Evolutionary conservation across 64 coral and sea anemone genomes (phyloP), one percentile per base, ranked within the genome.

Genomic region (Cladopsammia gracilis): DNA sequence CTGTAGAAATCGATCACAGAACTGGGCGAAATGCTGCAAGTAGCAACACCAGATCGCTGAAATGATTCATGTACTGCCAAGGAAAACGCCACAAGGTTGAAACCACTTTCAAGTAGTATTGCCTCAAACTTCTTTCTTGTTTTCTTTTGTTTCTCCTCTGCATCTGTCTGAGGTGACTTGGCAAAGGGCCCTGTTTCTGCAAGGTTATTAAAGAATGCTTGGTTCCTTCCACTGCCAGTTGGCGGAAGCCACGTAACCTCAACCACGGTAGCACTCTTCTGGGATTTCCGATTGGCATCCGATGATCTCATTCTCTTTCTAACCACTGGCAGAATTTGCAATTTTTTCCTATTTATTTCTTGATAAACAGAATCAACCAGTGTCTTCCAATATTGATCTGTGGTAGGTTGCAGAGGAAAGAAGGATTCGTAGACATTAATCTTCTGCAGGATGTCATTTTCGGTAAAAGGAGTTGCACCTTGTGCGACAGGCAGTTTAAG

Each of bases 351-450:
- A 34, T 76, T 18, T 20, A 94, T 50, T 65, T 76, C 22, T 24
- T 75, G 86, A 76, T 84, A 94, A 48, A 96, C 91, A 42, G 89
- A 87, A 57, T 93, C 89, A 4, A 82, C 81, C 14, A 93, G 66
- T 5, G 56, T 86, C 6, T 20, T 66, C 91, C 95, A 96, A 52
- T 96, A 90, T 2, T 13, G 9, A 43, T 96, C 91, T 2, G 1
- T 1, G 44, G 62, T 13, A 3, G 0, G 7, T 1, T 75, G 56
- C 4, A 64, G 15, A 50, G 95, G 95, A 25, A 96, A 96, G 12
- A 87, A 26, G 0, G 43, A 52, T 24, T 72, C 85, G 74, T 92
- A 75, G 26, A 54, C 75, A 43, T 76, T 65, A 59, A 96, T 56
- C 58, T 52, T 82, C 15, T 16, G 9, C 43, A 56, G 20, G 0